Evolutionary conservation across 2,113 vertebrate species (phyloP), one percentile per base, ranked within the genome.

Genomic region (Melanotaenia duboulayi): DNA sequence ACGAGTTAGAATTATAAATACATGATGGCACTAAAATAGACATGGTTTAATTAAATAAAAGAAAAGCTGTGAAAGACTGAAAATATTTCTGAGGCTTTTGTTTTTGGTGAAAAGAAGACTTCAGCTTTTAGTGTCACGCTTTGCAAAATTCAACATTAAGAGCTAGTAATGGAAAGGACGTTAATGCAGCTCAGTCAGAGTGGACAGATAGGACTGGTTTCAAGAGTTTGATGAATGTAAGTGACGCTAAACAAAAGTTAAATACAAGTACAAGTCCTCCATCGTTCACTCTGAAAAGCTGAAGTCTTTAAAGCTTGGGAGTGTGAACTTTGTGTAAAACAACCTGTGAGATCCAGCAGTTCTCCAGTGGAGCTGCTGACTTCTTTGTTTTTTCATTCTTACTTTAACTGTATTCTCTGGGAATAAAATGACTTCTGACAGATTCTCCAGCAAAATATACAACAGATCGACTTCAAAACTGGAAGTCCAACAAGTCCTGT

Each of bases 401-500:
- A 49, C 71, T 22, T 25, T 16, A 7, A 49, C 32, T 28, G 23
- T 11, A 42, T 25, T 65, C 54, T 24, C 50, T 32, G 63, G 59
- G 49, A 82, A 61, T 60, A 55, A 11, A 44, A 28, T 2, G 6
- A 32, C 42, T 73, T 78, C 69, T n/a, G 52, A 69, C 35, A 65
- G 23, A 28, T 50, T 57, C 23, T 5, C 39, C 49, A 48, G 56
- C 51, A 83, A 55, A 35, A 35, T 35, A 86, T 40, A 71, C 11
- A 14, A 24, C 16, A 70, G n/a, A 37, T 12, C 70, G 48, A 69
- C 56, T 75, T 82, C 39, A 71, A 74, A 81, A 60, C 6, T 2
- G 44, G 8, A 74, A 55, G 73, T 81, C 52, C 49, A 73, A 67
- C 39, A 19, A 51, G 14, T 37, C n/a, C 16, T 65, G 46, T 63